Conservation (phyloP, 2,113 vertebrate genomes). For the Callospermophilus lateralis region DNA sequence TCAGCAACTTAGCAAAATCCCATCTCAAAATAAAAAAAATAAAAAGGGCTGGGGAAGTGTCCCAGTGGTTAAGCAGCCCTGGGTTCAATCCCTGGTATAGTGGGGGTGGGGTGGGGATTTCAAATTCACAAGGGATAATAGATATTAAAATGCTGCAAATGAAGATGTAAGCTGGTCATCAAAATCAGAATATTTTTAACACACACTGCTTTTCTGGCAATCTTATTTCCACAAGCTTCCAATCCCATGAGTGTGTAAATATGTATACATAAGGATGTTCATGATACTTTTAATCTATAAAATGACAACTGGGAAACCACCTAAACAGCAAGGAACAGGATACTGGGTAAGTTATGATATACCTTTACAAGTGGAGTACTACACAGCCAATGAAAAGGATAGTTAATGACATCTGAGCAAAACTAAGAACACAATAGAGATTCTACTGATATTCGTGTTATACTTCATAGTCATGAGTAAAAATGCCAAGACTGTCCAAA, state of each 20-base stretch:
- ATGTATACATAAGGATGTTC: not conserved
- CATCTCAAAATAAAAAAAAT: no score
- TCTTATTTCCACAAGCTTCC: not conserved
- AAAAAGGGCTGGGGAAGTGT: no score
- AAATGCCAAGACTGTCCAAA: not conserved
- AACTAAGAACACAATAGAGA: not conserved
- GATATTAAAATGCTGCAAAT: not conserved
- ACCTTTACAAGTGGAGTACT: conserved; percentile 21
- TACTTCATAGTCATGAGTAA: not conserved
- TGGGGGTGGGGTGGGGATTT: no score
- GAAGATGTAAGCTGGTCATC: not conserved
- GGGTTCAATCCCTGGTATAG: no score
- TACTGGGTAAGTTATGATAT: not conserved
- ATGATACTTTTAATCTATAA: conserved; percentile 7
- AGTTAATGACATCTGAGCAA: not conserved
- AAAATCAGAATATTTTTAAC: conserved; percentile 44
- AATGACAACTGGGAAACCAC: not conserved
- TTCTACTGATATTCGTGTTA: not conserved
- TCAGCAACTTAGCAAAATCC: no score
- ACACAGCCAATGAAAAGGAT: not conserved
- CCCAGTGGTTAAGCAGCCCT: no score
- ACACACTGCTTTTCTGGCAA: not conserved
- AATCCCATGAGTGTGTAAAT: not conserved
- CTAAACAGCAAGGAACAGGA: not conserved
- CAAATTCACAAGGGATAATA: not conserved